Evolutionary conservation across 2,113 vertebrate species (phyloP).

Genomic region (Rousettus leschenaultii): DNA sequence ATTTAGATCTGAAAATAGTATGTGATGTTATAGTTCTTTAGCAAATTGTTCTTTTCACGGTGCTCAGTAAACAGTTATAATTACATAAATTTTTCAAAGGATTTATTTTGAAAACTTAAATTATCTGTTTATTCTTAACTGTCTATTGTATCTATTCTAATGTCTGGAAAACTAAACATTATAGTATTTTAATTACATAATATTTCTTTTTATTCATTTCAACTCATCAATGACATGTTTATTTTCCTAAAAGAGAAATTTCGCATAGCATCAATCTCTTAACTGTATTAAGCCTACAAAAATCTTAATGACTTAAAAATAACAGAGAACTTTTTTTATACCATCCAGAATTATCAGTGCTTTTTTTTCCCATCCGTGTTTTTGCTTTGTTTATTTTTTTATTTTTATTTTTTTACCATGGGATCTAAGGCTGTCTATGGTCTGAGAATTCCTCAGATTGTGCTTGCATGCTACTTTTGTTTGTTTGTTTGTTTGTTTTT

Average conservation of each 20-base stretch:
- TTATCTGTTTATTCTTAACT: background rate
- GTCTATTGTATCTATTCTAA: background rate
- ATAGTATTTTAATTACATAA: background rate
- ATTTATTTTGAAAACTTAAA: background rate
- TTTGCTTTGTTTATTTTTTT: background rate
- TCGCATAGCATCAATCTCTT: background rate
- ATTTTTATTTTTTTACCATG: background rate
- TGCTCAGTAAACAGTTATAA: background rate
- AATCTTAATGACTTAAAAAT: background rate
- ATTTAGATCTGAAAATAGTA: background rate
- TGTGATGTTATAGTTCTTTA: background rate
- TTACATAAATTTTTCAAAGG: background rate
- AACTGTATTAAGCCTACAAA: background rate
- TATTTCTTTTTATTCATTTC: background rate
- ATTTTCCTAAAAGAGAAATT: background rate
- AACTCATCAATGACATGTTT: background rate
- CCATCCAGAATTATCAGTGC: background rate
- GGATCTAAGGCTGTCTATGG: background rate
- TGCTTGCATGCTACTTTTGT: background rate
- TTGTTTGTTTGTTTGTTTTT: too few relatives aligned
- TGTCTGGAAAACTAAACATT: background rate
- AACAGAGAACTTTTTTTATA: background rate
- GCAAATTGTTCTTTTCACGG: background rate
- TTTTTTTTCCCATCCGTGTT: background rate
- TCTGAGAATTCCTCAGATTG: background rate